Evolutionary conservation across 2,888 invertebrate species (phyloP).

Genomic region (Metacarcinus magister): DNA sequence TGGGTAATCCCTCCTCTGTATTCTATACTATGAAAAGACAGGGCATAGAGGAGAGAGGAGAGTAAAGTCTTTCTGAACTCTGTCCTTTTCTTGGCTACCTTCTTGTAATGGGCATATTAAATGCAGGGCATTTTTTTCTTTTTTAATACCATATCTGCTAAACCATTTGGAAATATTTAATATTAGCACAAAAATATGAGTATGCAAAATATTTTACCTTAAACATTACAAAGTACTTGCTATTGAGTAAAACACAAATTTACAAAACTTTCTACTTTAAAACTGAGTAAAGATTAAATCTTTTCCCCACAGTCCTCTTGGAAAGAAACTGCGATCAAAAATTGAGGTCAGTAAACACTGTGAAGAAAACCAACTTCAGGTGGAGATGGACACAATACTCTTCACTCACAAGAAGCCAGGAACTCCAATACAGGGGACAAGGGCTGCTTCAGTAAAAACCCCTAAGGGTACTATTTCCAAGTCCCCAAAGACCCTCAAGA

Average conservation of each 20-base stretch:
- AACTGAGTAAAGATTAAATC: not conserved
- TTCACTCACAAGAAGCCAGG: constrained; percentile 68
- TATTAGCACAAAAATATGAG: too few species aligned
- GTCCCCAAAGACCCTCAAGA: constrained; percentile 59
- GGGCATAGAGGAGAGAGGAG: too few species aligned
- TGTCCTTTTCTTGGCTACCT: too few species aligned
- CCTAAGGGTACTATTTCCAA: constrained; percentile 59
- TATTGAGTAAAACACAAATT: not conserved
- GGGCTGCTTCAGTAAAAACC: constrained; percentile 44
- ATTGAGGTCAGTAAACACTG: constrained; percentile 77
- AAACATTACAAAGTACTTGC: not conserved
- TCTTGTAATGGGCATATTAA: too few species aligned
- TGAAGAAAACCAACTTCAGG: constrained; percentile 68
- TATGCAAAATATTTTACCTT: too few species aligned
- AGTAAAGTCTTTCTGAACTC: too few species aligned
- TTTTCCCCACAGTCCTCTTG: constrained; percentile 77
- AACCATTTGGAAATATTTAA: too few species aligned
- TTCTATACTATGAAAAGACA: too few species aligned
- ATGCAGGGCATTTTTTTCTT: too few species aligned
- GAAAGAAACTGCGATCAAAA: constrained; percentile 81
- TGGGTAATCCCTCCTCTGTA: too few species aligned
- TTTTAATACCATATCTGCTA: too few species aligned
- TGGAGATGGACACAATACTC: constrained; percentile 66
- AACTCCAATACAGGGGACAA: not conserved
- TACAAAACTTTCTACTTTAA: not conserved